Conservation (phyloP, 2,113 vertebrate species). For the Plecturocebus donacophilus region DNA sequence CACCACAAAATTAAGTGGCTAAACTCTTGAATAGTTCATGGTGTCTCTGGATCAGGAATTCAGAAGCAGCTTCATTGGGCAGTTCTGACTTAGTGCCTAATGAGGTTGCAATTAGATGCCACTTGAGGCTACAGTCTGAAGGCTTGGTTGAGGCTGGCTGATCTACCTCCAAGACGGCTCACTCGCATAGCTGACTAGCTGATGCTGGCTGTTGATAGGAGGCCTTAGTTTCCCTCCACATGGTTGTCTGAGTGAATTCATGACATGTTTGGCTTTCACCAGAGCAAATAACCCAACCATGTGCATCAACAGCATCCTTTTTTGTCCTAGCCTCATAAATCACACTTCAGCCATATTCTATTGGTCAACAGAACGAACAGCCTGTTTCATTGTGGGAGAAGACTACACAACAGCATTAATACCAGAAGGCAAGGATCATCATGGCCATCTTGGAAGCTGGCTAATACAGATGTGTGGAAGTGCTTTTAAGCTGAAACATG, state of each 20-base stretch:
- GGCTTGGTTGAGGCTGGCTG: not conserved
- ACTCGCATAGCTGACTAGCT: not conserved
- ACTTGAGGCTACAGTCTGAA: not conserved
- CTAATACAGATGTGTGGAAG: not conserved
- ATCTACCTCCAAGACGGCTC: not conserved
- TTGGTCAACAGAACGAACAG: not conserved
- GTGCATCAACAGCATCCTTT: not conserved
- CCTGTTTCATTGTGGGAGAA: not conserved
- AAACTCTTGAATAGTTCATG: not conserved
- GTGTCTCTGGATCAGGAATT: not conserved
- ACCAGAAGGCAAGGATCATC: conserved; percentile 4
- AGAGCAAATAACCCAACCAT: not conserved
- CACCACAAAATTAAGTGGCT: not conserved
- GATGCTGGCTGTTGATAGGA: not conserved
- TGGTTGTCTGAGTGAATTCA: not conserved
- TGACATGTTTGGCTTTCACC: not conserved
- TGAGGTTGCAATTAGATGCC: not conserved
- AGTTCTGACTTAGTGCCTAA: not conserved
- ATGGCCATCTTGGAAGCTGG: not conserved
- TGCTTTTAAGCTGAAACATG: conserved; percentile 2
- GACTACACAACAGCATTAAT: not conserved
- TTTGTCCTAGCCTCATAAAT: not conserved
- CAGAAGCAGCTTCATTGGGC: not conserved
- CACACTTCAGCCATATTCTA: not conserved
- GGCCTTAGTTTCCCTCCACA: not conserved